Evolutionary conservation across 1,140 invertebrate species (phyloP), one percentile per base, ranked within the genome.

Genomic region (Palaemon carinicauda): DNA sequence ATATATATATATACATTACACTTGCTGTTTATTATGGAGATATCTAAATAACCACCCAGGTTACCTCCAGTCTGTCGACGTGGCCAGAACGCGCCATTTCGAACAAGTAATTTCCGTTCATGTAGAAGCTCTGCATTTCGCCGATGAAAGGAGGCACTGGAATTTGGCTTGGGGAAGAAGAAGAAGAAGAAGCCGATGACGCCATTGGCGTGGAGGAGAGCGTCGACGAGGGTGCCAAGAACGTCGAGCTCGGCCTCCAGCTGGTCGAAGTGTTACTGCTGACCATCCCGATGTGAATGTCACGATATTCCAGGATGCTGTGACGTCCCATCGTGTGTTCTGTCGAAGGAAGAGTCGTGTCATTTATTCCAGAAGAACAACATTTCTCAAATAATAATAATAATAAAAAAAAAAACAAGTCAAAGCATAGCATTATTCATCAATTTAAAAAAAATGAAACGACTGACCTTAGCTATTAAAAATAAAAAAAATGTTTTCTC

Each of bases 81-180:
- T 92, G 91, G 17, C 92, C 92, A 41, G 91, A 90, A 85, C 91
- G 87, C 0, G 96, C 96, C 90, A 96, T 93, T 89, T 97, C 96
- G 90, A 97, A 95, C 90, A 96, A 96, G 53, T 93, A 90, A 9
- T 93, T 91, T 15, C 96, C 95, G 91, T 98, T 99, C 92, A 98
- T 96, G 87, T 96, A 94, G 90, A 98, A 96, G 90, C 97, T 97
- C 92, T 98, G 97, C 90, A 99, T 94, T 90, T 96, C 95, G 0
- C 98, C 98, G 17, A 97, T 94, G 90, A 98, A 98, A 90, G 89
- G 69, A 3, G 84, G 77, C n/a, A 86, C 69, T 50, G 77, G 69
- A 19, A 60, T 77, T 3, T 53, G 82, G 15, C 17, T 60, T 1
- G 52, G n/a, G 51, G 82, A 75, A n/a, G 71, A n/a, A 24, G 73